Conservation (phyloP, 1,140 invertebrate genomes). For the Hyposmocoma kahamanoa region DNA sequence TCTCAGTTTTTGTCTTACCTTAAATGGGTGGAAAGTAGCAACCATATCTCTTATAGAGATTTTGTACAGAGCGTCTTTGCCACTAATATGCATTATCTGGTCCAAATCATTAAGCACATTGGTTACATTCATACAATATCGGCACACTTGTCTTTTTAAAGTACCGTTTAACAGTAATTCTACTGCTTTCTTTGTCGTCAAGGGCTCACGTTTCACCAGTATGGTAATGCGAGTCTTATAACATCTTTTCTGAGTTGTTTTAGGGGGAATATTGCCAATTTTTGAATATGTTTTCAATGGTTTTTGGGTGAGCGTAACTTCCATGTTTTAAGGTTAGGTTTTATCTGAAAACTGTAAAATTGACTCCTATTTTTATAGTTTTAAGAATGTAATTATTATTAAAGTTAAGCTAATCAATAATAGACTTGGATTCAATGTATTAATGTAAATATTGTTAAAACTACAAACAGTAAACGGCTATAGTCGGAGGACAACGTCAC, state of each 20-base stretch:
- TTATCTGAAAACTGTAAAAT: not conserved
- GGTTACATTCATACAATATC: conserved; percentile 45
- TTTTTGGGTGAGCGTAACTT: not conserved
- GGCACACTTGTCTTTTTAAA: conserved; percentile 49
- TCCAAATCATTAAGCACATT: conserved; percentile 43
- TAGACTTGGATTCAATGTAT: too few relatives aligned
- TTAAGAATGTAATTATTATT: too few relatives aligned
- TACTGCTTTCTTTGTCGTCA: conserved; percentile 53
- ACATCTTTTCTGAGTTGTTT: not conserved
- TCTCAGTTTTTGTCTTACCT: too few relatives aligned
- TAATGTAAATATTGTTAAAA: too few relatives aligned
- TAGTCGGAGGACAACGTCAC: too few relatives aligned
- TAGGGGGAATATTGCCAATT: not conserved
- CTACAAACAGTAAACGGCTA: too few relatives aligned
- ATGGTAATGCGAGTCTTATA: not conserved
- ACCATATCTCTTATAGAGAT: conserved; percentile 54
- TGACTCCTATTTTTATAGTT: not conserved
- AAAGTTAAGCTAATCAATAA: too few relatives aligned
- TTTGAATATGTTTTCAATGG: not conserved
- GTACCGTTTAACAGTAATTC: conserved; percentile 46
- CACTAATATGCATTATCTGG: conserved; percentile 44
- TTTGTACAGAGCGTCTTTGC: conserved; percentile 39
- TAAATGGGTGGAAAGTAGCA: conserved; percentile 52
- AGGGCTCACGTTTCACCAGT: conserved; percentile 15
- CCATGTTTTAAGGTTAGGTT: conserved; percentile 2